A percentile compares a stretch with the other conserved stretches of the same genome.
Conservation (phyloP, 2,113 vertebrate genomes). For the Shinisaurus crocodilurus region DNA sequence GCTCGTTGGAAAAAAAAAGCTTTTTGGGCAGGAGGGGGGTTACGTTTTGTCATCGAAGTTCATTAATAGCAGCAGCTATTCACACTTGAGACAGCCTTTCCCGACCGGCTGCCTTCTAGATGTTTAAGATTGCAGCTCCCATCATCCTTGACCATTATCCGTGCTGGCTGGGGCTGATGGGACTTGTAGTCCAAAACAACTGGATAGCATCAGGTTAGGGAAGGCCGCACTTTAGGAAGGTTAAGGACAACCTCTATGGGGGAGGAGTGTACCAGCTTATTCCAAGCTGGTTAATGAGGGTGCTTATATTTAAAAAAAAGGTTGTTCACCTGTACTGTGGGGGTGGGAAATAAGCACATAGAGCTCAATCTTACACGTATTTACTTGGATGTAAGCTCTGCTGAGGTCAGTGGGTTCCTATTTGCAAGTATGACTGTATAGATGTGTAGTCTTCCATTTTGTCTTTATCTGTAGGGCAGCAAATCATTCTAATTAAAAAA, state of each 20-base stretch:
- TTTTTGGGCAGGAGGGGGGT: background rate
- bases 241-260: fast-evolving
- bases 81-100: too few species aligned
- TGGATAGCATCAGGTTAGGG: too few species aligned
- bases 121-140: too few species aligned
- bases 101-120: too few species aligned
- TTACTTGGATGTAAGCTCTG: background rate
- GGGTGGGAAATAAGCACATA: background rate
- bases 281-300: background rate
- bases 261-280: background rate
- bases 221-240: background rate
- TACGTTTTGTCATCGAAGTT: background rate
- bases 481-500: too few species aligned
- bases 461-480: background rate
- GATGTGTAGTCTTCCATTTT: background rate
- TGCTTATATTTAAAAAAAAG: background rate
- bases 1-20: too few species aligned
- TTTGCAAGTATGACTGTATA: background rate
- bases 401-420: background rate
- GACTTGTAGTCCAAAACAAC: too few species aligned
- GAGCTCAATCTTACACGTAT: background rate
- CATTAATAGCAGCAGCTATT: background rate
- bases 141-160: too few species aligned
- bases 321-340: background rate
- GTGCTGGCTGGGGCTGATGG: too few species aligned